These are phyloP conservation scores for Cotesia congregata DNA, from an alignment of 2,888 invertebrate genomes.

Conservation along the genomic window DNA sequence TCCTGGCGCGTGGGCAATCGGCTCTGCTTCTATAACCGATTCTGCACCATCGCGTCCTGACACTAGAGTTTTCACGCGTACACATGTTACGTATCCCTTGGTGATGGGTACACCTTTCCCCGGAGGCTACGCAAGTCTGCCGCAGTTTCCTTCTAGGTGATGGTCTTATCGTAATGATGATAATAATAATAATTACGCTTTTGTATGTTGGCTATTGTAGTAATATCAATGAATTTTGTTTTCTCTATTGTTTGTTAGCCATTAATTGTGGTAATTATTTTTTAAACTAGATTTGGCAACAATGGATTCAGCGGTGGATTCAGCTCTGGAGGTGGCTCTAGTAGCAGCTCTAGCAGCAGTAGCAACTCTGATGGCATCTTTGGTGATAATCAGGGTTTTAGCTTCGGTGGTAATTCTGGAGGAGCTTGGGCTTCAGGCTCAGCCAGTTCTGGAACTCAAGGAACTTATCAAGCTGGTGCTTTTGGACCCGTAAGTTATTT, in stretches of 20 bases:
- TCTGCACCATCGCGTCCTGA: slow-evolving; percentile 47
- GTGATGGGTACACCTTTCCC: slow-evolving; percentile 8
- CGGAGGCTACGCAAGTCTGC: background rate
- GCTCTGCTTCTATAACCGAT: slow-evolving; percentile 49
- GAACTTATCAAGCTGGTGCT: slow-evolving; percentile 56
- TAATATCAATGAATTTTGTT: background rate
- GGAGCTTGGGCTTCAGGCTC: slow-evolving; percentile 43
- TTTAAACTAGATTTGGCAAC: background rate
- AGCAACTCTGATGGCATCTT: no score
- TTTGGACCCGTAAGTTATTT: slow-evolving; percentile 58
- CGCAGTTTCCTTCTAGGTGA: background rate
- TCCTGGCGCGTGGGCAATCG: slow-evolving; percentile 38
- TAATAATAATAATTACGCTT: background rate
- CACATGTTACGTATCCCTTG: slow-evolving; percentile 35
- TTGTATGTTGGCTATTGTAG: background rate
- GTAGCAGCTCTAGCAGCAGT: no score
- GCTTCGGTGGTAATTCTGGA: background rate
- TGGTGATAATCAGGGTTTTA: background rate
- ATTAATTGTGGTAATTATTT: background rate
- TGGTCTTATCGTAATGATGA: background rate
- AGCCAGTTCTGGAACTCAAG: slow-evolving; percentile 56
- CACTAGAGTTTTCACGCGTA: slow-evolving; percentile 46
- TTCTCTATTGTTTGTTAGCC: background rate
- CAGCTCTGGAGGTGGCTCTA: no score
- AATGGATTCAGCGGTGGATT: background rate